These are phyloP conservation scores for Clamator glandarius DNA, from an alignment of 2,797 vertebrate genomes.

Conservation along the genomic window DNA sequence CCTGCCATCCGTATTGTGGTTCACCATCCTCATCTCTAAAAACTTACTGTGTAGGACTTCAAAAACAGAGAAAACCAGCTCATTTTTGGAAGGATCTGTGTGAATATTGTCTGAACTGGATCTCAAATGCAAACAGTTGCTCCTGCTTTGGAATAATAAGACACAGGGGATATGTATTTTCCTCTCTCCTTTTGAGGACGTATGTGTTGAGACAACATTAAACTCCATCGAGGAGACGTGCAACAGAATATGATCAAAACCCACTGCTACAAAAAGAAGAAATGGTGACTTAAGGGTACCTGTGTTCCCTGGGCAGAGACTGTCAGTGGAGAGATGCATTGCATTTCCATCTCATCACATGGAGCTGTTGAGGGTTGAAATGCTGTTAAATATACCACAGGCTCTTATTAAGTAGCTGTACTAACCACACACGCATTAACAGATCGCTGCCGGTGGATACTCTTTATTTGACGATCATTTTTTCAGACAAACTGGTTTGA, in stretches of 20 bases:
- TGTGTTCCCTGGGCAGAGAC: neutral
- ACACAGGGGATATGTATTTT: neutral
- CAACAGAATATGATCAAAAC: constrained; percentile 10
- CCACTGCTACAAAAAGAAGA: neutral
- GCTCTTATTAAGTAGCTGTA: constrained; percentile 40
- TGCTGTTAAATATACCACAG: constrained; percentile 49
- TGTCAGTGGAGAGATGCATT: neutral
- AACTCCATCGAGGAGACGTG: neutral
- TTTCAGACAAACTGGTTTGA: constrained; percentile 56
- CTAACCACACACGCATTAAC: neutral
- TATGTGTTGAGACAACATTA: neutral
- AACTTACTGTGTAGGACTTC: neutral
- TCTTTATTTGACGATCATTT: constrained; percentile 36
- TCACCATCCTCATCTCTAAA: neutral
- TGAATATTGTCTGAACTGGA: neutral
- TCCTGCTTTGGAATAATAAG: neutral
- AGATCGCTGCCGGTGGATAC: neutral
- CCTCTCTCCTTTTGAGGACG: neutral
- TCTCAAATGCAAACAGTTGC: neutral
- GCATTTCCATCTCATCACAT: constrained; percentile 16
- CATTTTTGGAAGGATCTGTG: neutral
- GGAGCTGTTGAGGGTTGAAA: constrained; percentile 38
- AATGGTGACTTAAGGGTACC: constrained; percentile 4
- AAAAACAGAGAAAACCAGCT: neutral
- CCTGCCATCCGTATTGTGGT: neutral